These are phyloP conservation scores for Drosophila elegans DNA, from an alignment of 1,140 invertebrate genomes.

Conservation along the genomic window DNA sequence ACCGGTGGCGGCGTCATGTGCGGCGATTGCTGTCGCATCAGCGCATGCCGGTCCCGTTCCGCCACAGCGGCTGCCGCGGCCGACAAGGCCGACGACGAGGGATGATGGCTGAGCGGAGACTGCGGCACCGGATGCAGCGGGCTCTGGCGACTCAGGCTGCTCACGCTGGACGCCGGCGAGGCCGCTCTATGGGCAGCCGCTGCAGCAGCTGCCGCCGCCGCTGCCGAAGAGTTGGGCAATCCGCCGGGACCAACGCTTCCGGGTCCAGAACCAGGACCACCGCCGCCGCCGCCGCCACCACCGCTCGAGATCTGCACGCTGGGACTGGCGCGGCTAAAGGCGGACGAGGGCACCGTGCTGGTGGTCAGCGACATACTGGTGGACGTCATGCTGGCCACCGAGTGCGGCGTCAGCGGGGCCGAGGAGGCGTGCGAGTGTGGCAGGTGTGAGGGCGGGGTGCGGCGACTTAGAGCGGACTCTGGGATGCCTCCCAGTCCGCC, in stretches of 20 bases:
- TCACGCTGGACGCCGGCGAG: slow-evolving; percentile 76
- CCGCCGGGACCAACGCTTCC: slow-evolving; percentile 55
- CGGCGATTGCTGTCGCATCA: slow-evolving; percentile 84
- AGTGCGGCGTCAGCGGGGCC: slow-evolving; percentile 64
- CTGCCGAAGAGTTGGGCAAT: slow-evolving; percentile 57
- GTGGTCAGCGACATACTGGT: slow-evolving; percentile 68
- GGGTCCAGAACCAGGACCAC: slow-evolving; percentile 53
- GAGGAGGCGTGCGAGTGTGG: slow-evolving; percentile 71
- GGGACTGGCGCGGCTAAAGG: slow-evolving; percentile 84
- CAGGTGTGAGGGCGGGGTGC: slow-evolving; percentile 76
- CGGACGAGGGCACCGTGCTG: slow-evolving; percentile 82
- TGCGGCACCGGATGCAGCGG: slow-evolving; percentile 82
- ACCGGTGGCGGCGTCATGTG: slow-evolving; percentile 84
- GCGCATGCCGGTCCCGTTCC: slow-evolving; percentile 82
- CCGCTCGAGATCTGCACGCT: slow-evolving; percentile 75
- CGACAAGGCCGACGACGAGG: slow-evolving; percentile 77
- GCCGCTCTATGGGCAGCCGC: slow-evolving; percentile 77
- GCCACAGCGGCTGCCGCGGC: slow-evolving; percentile 79
- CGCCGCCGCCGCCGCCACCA: slow-evolving; percentile 26
- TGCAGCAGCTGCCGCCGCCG: slow-evolving; percentile 63
- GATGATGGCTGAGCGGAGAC: slow-evolving; percentile 78
- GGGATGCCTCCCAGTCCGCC: slow-evolving; percentile 73
- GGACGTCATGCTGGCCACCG: slow-evolving; percentile 58
- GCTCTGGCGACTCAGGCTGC: slow-evolving; percentile 82
- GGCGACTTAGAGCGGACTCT: slow-evolving; percentile 75